Conservation (phyloP, 2,888 invertebrate genomes). For the Xylocampa areola region DNA sequence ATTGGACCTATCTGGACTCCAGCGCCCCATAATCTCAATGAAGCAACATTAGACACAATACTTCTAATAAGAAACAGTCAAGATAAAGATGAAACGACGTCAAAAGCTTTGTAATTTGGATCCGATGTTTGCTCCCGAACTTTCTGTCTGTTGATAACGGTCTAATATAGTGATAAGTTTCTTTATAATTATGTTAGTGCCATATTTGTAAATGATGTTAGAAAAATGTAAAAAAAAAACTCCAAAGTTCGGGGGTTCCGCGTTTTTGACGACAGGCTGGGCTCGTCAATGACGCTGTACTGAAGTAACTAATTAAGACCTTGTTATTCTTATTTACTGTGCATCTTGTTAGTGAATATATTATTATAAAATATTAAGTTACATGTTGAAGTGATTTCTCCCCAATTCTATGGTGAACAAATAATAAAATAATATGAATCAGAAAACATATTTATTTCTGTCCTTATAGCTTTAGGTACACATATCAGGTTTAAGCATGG, state of each 20-base stretch:
- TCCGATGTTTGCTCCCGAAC: conserved; percentile 58
- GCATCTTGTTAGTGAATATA: conserved; percentile 66
- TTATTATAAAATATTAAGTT: conserved; percentile 61
- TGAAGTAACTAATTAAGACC: conserved; percentile 53
- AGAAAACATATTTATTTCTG: conserved; percentile 63
- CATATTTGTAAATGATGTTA: conserved; percentile 63
- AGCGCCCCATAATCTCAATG: conserved; percentile 71
- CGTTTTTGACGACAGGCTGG: conserved; percentile 59
- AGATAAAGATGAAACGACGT: conserved; percentile 54
- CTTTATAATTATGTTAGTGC: conserved; percentile 66
- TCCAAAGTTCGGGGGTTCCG: conserved; percentile 63
- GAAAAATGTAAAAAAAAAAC: conserved; percentile 53
- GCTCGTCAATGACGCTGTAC: conserved; percentile 57
- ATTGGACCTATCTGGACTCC: conserved; percentile 87
- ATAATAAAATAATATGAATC: conserved; percentile 61
- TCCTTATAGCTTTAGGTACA: conserved; percentile 34
- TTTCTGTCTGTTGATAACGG: conserved; percentile 44
- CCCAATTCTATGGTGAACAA: conserved; percentile 68
- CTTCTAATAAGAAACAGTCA: conserved; percentile 74
- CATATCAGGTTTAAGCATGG: conserved; percentile 11
- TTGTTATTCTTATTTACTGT: conserved; percentile 61
- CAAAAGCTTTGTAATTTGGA: conserved; percentile 66
- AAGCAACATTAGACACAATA: conserved; percentile 76
- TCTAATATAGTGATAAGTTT: conserved; percentile 49
- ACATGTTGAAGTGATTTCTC: conserved; percentile 48